Evolutionary conservation across 2,113 vertebrate species (phyloP).

Genomic region (Abramis brama): DNA sequence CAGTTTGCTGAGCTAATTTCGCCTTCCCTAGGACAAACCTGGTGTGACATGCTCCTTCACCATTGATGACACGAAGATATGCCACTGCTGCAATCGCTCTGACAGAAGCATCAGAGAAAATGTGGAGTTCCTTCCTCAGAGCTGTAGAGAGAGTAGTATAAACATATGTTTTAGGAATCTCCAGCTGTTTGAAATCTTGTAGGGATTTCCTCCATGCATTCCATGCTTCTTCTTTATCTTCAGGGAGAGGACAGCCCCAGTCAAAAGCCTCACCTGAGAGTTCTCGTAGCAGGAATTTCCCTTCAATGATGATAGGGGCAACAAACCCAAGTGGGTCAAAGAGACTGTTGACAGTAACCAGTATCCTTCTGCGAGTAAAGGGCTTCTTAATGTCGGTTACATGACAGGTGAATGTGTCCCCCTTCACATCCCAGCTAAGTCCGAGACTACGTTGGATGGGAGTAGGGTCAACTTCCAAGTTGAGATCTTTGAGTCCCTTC

Average conservation of each 20-base stretch:
- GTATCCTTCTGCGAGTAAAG: background rate
- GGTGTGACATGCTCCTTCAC: background rate
- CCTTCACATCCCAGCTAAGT: background rate
- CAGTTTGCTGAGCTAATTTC: background rate
- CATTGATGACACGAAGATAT: background rate
- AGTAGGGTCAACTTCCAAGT: background rate
- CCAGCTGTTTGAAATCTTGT: background rate
- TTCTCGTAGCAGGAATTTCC: no score
- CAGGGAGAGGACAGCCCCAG: background rate
- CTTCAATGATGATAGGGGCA: no score
- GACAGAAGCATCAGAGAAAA: background rate
- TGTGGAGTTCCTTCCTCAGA: no score
- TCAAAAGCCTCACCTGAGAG: no score
- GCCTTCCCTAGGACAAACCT: background rate
- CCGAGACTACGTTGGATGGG: background rate
- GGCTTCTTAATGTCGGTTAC: background rate
- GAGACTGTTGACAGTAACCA: background rate
- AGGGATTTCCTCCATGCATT: background rate
- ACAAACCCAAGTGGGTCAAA: background rate
- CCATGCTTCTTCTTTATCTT: background rate
- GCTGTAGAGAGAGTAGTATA: background rate
- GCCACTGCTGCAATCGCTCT: background rate
- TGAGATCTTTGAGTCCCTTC: slow-evolving; percentile 9
- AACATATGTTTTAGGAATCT: background rate
- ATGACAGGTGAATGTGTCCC: background rate